These are phyloP conservation scores for Acrobasis suavella DNA, from an alignment of 2,888 invertebrate genomes.

Conservation along the genomic window DNA sequence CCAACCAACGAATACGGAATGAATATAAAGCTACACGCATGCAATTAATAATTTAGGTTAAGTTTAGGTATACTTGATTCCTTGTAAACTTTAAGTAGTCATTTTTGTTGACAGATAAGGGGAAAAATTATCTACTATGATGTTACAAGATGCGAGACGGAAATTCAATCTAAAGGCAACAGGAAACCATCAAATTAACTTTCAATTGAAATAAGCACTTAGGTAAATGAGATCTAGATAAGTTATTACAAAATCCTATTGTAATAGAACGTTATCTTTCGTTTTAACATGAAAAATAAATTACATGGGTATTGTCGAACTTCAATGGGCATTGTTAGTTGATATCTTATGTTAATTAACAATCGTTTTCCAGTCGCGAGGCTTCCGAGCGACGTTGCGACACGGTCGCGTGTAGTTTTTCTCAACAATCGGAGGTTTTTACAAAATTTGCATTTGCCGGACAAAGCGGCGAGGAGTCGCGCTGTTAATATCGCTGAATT, in stretches of 20 bases:
- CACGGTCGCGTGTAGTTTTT: conserved; percentile 59
- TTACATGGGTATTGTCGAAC: conserved; percentile 29
- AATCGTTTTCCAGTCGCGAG: conserved; percentile 41
- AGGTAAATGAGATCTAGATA: conserved; percentile 29
- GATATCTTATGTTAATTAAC: conserved; percentile 68
- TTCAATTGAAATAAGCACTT: conserved; percentile 11
- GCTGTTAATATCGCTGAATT: conserved; percentile 75
- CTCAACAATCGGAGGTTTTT: conserved; percentile 74
- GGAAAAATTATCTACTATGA: too few species aligned
- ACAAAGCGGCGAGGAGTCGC: conserved; percentile 57
- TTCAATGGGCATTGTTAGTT: conserved; percentile 48
- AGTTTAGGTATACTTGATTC: too few species aligned
- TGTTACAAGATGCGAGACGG: too few species aligned
- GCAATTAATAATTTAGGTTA: too few species aligned
- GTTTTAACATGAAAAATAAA: conserved; percentile 27
- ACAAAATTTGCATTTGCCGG: conserved; percentile 66
- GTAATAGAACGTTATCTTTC: conserved; percentile 29
- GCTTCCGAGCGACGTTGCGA: conserved; percentile 49
- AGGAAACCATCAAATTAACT: conserved; percentile 16
- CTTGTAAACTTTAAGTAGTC: too few species aligned
- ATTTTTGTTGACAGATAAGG: too few species aligned
- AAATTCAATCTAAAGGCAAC: neutral
- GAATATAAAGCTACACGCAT: too few species aligned
- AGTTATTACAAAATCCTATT: conserved; percentile 28
- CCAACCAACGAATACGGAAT: too few species aligned